Percentiles rank a stretch among this genome's conserved stretches.
phyloP scores from a whole-genome alignment of 2,113 vertebrate species.

The Brienomyrus longianalis region DNA sequence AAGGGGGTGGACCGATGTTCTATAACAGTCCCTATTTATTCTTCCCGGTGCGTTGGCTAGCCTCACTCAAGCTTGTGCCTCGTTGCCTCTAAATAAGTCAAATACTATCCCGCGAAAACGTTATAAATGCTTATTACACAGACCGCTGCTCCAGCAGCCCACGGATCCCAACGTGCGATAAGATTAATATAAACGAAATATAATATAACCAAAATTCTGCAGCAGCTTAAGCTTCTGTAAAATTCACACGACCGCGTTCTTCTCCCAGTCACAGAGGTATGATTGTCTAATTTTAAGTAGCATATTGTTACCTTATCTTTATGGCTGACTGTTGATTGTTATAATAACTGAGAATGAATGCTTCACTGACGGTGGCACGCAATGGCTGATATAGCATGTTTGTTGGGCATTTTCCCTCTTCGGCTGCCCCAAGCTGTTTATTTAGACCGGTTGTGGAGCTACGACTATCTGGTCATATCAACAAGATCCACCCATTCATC shows the following conservation, averaged over 20 bases:
- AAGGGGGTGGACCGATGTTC: conserved; percentile 32
- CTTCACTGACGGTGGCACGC: not conserved
- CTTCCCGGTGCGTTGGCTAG: conserved; percentile 28
- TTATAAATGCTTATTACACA: conserved; percentile 53
- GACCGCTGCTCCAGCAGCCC: conserved; percentile 51
- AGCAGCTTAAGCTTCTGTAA: not conserved
- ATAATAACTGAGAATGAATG: not conserved
- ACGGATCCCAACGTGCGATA: conserved; percentile 59
- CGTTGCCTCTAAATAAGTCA: conserved; percentile 46
- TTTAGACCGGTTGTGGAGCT: not conserved
- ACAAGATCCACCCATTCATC: not conserved
- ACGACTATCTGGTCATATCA: not conserved
- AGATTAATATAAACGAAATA: conserved; percentile 46
- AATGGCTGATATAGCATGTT: not conserved
- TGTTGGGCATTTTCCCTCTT: not conserved
- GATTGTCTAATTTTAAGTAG: conserved; percentile 20
- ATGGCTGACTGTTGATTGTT: not conserved
- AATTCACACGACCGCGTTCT: not conserved
- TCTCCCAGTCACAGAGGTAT: not conserved
- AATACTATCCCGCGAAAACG: conserved; percentile 53
- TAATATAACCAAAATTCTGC: too few relatives aligned
- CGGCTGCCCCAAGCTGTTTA: not conserved
- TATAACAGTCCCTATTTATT: conserved; percentile 35
- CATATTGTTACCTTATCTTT: not conserved
- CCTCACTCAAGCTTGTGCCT: conserved; percentile 15